A percentile compares a stretch with the other conserved stretches of the same genome.
Evolutionary conservation across 2,113 vertebrate genomes (phyloP).

Genomic region (Colossoma macropomum): DNA sequence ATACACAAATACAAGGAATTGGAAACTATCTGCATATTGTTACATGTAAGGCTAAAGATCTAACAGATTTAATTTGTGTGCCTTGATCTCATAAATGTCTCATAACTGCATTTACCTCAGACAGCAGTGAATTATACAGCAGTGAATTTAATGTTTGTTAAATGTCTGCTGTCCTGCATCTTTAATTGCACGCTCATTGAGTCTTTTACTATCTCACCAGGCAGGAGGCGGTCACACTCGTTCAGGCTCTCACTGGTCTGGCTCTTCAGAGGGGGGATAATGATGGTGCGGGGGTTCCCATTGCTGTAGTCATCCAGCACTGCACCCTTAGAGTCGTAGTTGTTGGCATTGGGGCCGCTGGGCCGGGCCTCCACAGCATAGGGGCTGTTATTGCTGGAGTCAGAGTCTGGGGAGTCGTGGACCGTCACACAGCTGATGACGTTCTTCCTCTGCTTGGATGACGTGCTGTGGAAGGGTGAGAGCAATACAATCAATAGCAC

Average conservation of each 20-base stretch:
- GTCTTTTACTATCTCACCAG: constrained; percentile 80
- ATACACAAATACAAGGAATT: neutral
- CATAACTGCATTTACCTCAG: neutral
- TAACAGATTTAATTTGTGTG: neutral
- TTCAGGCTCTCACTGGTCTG: constrained; percentile 86
- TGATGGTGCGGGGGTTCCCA: constrained; percentile 92
- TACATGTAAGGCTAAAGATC: neutral
- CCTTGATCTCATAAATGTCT: neutral
- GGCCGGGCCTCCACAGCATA: constrained; percentile 83
- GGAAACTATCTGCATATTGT: neutral
- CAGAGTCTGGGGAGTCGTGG: constrained; percentile 94
- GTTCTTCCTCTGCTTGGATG: constrained; percentile 96
- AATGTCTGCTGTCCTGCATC: constrained; percentile 1
- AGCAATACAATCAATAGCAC: neutral
- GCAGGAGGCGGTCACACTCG: constrained; percentile 89
- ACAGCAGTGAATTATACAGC: neutral
- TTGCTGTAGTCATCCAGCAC: constrained; percentile 87
- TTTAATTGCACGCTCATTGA: neutral
- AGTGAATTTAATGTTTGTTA: neutral
- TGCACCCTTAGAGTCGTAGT: constrained; percentile 86
- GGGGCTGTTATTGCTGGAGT: constrained; percentile 94
- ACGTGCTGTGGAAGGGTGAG: constrained; percentile 76
- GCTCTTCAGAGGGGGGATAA: constrained; percentile 94
- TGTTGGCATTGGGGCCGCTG: constrained; percentile 67
- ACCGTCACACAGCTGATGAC: constrained; percentile 99